Evolutionary conservation across 2,113 vertebrate genomes (phyloP).

Genomic region (Heloderma charlesbogerti): DNA sequence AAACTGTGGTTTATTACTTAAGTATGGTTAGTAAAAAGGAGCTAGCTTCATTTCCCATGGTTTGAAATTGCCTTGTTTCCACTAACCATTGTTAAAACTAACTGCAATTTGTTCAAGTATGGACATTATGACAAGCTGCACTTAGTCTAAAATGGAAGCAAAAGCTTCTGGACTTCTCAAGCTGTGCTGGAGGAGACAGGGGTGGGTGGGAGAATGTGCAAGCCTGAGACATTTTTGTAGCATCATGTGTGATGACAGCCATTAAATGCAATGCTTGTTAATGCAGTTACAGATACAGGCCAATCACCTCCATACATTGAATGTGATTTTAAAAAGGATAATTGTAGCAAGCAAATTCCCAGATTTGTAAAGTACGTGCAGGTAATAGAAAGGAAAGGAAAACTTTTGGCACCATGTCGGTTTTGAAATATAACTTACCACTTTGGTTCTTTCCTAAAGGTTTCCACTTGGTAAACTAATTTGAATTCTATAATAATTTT

Average conservation of each 20-base stretch:
- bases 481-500: not conserved
- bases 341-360: not conserved
- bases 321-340: not conserved
- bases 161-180: not conserved
- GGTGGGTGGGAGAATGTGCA: not conserved
- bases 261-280: not conserved
- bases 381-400: not conserved
- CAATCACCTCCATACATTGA: not conserved
- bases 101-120: not conserved
- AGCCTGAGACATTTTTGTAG: not conserved
- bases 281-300: slow-evolving; percentile 10
- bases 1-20: too few species aligned
- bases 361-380: not conserved
- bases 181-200: not conserved
- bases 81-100: not conserved
- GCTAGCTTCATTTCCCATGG: not conserved
- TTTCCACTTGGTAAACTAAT: not conserved
- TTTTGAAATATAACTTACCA: not conserved
- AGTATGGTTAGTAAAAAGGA: not conserved
- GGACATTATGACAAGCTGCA: not conserved
- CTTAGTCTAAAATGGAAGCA: not conserved
- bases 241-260: not conserved
- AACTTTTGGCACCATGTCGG: not conserved
- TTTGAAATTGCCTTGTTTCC: not conserved
- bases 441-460: not conserved